A percentile compares a stretch with the other conserved stretches of the same genome.
phyloP scores from a whole-genome alignment of 2,888 invertebrate genomes.

The Nasonia oneida region DNA sequence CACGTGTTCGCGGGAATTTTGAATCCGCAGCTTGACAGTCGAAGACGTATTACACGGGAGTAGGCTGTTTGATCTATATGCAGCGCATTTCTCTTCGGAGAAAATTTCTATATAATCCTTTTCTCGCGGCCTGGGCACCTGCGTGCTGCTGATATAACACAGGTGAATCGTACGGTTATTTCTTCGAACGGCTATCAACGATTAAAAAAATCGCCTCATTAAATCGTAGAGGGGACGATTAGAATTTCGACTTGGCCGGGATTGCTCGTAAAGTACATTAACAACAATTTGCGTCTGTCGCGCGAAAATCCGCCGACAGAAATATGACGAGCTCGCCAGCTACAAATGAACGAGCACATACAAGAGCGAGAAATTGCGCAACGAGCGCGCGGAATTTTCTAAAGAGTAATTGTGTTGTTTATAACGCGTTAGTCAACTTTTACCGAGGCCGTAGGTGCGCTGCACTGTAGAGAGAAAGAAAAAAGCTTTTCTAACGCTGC shows the following conservation, averaged over 20 bases:
- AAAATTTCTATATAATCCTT: neutral
- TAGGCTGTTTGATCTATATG: neutral
- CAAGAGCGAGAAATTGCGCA: slow-evolving; percentile 32
- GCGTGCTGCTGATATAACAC: neutral
- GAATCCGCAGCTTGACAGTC: neutral
- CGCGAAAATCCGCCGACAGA: neutral
- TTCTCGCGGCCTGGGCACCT: neutral
- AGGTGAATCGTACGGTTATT: no score
- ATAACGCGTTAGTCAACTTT: slow-evolving; percentile 41
- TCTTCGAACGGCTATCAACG: no score
- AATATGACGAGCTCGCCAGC: neutral
- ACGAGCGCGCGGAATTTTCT: slow-evolving; percentile 28
- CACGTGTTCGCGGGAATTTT: slow-evolving; percentile 18
- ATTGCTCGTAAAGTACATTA: neutral
- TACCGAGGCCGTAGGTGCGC: slow-evolving; percentile 11
- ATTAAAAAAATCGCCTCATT: neutral
- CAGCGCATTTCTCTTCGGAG: neutral
- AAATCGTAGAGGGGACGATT: neutral
- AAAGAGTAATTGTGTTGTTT: slow-evolving; percentile 42
- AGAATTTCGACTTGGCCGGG: neutral
- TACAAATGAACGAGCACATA: slow-evolving; percentile 30
- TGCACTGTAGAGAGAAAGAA: neutral
- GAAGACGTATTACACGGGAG: neutral
- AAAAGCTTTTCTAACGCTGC: slow-evolving; percentile 2
- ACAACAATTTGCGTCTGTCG: neutral